Evolutionary conservation across 2,797 vertebrate species (phyloP).

Genomic region (Coluber constrictor): DNA sequence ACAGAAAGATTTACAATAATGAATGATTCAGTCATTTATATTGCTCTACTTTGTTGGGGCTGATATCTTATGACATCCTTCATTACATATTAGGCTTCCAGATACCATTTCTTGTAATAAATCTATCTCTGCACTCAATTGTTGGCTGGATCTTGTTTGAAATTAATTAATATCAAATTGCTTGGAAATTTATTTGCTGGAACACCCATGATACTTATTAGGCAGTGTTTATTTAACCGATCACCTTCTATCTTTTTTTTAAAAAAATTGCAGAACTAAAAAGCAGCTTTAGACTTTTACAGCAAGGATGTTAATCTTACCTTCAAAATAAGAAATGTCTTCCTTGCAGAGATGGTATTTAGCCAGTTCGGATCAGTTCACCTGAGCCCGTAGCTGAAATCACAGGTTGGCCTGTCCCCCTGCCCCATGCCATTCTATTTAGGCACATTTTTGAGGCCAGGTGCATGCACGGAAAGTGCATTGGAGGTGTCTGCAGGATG

Average conservation of each 20-base stretch:
- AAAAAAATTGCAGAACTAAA: constrained; percentile 22
- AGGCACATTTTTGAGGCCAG: too few relatives aligned
- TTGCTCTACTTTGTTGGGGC: background rate
- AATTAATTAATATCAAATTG: constrained; percentile 21
- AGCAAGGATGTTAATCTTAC: constrained; percentile 49
- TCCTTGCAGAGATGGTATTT: constrained; percentile 15
- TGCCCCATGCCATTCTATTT: too few relatives aligned
- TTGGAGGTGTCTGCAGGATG: background rate
- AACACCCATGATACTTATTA: constrained; percentile 58
- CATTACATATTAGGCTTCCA: background rate
- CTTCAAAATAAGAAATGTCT: constrained; percentile 48
- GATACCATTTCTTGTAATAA: constrained; percentile 5
- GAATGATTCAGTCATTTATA: constrained; percentile 2
- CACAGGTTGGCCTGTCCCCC: too few relatives aligned
- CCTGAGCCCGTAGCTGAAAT: too few relatives aligned
- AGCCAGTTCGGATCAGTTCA: too few relatives aligned
- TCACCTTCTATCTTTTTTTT: constrained; percentile 26
- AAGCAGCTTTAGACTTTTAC: constrained; percentile 55
- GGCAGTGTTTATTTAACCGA: constrained; percentile 61
- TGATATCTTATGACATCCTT: constrained; percentile 9
- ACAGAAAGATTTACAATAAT: constrained; percentile 11
- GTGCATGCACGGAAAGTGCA: too few relatives aligned
- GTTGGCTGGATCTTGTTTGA: background rate
- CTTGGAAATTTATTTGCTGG: constrained; percentile 48
- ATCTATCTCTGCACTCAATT: background rate